Percentiles rank a stretch among this genome's conserved stretches.
Evolutionary conservation across 2,888 invertebrate genomes (phyloP).

Genomic region (Ichneumoninae sp.): DNA sequence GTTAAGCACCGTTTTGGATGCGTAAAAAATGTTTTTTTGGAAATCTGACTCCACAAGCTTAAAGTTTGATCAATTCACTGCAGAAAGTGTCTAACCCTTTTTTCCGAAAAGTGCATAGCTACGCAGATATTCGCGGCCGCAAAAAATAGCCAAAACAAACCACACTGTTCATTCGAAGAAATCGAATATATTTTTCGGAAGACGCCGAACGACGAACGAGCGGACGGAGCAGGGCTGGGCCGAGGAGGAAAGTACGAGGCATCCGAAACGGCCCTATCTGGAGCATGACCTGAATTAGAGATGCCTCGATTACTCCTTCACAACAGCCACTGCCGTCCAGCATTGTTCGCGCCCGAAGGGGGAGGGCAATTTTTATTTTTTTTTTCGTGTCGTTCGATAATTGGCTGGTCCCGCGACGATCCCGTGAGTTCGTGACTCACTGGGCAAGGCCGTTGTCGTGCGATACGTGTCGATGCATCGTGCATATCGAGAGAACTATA

Average conservation of each 20-base stretch:
- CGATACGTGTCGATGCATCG: not conserved
- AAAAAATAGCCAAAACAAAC: slow-evolving; percentile 1
- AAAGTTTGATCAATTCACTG: no score
- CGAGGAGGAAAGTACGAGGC: not conserved
- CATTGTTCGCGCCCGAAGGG: not conserved
- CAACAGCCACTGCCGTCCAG: not conserved
- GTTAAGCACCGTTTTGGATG: no score
- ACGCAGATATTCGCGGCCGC: no score
- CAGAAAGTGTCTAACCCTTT: no score
- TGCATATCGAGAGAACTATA: not conserved
- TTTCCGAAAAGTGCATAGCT: no score
- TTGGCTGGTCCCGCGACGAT: slow-evolving; percentile 11
- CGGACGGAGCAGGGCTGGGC: not conserved
- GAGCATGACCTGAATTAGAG: slow-evolving; percentile 52
- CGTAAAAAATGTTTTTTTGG: no score
- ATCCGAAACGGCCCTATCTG: slow-evolving; percentile 16
- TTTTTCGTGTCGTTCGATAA: slow-evolving; percentile 31
- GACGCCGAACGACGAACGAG: not conserved
- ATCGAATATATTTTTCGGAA: slow-evolving; percentile 31
- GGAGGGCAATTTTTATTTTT: slow-evolving; percentile 4
- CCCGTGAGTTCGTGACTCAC: slow-evolving; percentile 23
- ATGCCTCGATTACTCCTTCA: slow-evolving; percentile 11
- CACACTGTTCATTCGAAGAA: slow-evolving; percentile 27
- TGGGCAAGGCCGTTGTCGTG: slow-evolving; percentile 2
- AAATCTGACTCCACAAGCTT: no score